These are phyloP conservation scores for Scaptomyza reducta DNA, from an alignment of 2,888 invertebrate species.

Conservation along the genomic window DNA sequence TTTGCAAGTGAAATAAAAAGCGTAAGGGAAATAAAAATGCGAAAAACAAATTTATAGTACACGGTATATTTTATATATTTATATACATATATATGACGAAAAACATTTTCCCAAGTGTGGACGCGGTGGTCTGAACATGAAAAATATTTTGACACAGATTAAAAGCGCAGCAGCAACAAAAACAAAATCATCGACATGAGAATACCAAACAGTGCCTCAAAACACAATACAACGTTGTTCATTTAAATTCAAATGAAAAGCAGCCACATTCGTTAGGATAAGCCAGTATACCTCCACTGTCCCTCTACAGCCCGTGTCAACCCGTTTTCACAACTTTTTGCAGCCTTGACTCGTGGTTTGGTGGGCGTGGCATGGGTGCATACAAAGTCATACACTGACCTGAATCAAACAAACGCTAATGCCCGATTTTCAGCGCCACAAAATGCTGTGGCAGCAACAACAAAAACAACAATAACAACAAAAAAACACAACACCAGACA, in stretches of 20 bases:
- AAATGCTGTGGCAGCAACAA: conserved; percentile 50
- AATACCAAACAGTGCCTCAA: conserved; percentile 44
- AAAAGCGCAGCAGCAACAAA: conserved; percentile 51
- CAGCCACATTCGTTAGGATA: conserved; percentile 61
- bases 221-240: conserved; percentile 63
- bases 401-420: conserved; percentile 76
- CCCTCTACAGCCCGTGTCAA: not conserved
- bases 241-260: conserved; percentile 73
- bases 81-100: conserved; percentile 35
- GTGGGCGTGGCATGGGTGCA: conserved; percentile 39
- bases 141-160: conserved; percentile 74
- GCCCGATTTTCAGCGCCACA: conserved; percentile 74
- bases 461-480: conserved; percentile 13
- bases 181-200: conserved; percentile 25
- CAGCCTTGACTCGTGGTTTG: conserved; percentile 8
- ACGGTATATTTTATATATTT: conserved; percentile 43
- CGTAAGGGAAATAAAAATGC: conserved; percentile 34
- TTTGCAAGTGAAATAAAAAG: conserved; percentile 36
- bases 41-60: conserved; percentile 57
- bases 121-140: conserved; percentile 49
- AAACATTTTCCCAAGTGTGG: conserved; percentile 61
- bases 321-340: not conserved
- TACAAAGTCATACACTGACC: conserved; percentile 57
- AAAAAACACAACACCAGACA: not conserved
- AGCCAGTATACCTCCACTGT: not conserved